Conservation (phyloP, 2,113 vertebrate genomes). For the Circaetus cinerascens region DNA sequence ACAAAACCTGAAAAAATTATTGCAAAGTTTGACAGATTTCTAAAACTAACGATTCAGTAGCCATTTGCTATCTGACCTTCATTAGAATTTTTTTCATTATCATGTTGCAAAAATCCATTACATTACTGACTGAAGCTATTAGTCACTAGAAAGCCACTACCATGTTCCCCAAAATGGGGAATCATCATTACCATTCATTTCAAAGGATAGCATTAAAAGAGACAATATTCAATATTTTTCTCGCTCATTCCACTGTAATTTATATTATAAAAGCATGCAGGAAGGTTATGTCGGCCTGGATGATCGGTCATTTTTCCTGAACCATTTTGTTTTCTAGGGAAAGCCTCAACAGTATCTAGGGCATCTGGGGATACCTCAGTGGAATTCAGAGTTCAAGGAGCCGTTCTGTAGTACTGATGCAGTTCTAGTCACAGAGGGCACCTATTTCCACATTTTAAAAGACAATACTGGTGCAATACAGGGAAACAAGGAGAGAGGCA, state of each 20-base stretch:
- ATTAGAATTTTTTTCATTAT: conserved; percentile 66
- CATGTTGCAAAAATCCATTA: conserved; percentile 65
- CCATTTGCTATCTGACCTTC: conserved; percentile 53
- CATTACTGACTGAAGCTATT: conserved; percentile 65
- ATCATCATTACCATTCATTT: conserved; percentile 70
- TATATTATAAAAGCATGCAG: conserved; percentile 61
- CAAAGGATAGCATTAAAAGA: conserved; percentile 66
- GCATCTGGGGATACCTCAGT: background rate
- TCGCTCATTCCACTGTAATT: conserved; percentile 68
- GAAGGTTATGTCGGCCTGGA: background rate
- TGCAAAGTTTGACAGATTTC: conserved; percentile 24
- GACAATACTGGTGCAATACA: background rate
- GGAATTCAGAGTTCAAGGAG: conserved; percentile 16
- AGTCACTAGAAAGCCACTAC: conserved; percentile 53
- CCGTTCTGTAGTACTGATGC: background rate
- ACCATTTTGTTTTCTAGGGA: background rate
- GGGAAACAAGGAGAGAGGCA: conserved; percentile 28
- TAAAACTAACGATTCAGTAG: conserved; percentile 25
- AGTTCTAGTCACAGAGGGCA: background rate
- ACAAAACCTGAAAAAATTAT: conserved; percentile 11
- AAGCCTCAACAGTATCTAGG: background rate
- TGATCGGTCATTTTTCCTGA: background rate
- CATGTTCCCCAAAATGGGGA: conserved; percentile 51
- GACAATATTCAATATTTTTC: conserved; percentile 73
- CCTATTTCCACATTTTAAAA: background rate